Base-by-base conservation (phyloP, 2,113 vertebrate species). In the Cariama cristata region DNA sequence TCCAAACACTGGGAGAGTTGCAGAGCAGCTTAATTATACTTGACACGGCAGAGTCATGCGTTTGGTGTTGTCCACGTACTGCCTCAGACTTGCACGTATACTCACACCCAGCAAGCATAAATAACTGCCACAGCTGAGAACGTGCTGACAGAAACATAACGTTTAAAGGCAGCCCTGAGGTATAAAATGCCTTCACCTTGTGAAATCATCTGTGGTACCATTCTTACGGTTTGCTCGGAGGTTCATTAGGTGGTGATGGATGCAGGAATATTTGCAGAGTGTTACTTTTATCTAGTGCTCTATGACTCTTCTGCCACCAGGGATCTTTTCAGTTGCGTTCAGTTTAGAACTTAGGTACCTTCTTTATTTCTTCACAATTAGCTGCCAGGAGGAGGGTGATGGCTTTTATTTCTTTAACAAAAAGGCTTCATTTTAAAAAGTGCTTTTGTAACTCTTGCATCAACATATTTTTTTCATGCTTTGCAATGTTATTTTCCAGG, bases 31-130 rank as follows among this genome's bases (percentile, higher is more conserved):
- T 62, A 18, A 56, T 88, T 79, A 32, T n/a, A 18, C 38, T 27
- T 64, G 66, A 14, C 10, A 4, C 0, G 3, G 47, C 0, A 0
- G 60, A 87, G n/a, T 28, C 1, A 2, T 45, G 60, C 4, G 0
- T 60, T 90, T 68, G 35, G 10, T 69, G 63, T 6, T 58, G 60
- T 75, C 35, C 67, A 17, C 1, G 0, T 21, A 0, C 8, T 28
- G 63, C 35, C 14, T 64, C 62, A 28, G 55, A 17, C 27, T 50
- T 4, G 6, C 40, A 38, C 4, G 0, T 4, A 1, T 14, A 8
- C 62, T 20, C 58, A 24, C 15, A 18, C 26, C 40, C 21, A 42
- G 35, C 20, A 49, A 27, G n/a, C 1, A 1, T 32, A 38, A 49
- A 8, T 49, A 40, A 40, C 14, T 1, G 5, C 56, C n/a, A 9